These are phyloP conservation scores for Indicator indicator DNA, from an alignment of 2,113 vertebrate species.

Conservation along the genomic window DNA sequence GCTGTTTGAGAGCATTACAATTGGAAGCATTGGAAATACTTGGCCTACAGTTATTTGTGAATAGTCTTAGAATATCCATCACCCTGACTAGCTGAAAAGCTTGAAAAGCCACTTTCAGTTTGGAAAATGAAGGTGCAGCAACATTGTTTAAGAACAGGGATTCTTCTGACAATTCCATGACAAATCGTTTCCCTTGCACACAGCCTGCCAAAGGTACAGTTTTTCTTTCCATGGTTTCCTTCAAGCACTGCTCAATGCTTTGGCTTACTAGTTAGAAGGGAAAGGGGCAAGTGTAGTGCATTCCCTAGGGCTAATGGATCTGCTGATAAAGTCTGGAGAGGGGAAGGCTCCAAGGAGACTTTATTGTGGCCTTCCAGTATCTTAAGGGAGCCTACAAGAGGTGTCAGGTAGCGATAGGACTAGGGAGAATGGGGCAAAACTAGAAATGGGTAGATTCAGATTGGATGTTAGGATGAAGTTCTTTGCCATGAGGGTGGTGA, in stretches of 20 bases:
- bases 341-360: no score
- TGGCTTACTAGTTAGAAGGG: not conserved
- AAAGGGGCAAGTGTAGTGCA: not conserved
- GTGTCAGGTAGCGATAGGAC: no score
- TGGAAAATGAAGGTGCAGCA: not conserved
- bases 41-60: not conserved
- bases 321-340: not conserved
- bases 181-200: not conserved
- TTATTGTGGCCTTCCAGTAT: no score
- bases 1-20: not conserved
- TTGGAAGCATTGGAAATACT: not conserved
- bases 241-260: not conserved
- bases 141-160: not conserved
- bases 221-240: not conserved
- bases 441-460: no score
- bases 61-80: not conserved
- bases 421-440: no score
- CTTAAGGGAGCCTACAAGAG: no score
- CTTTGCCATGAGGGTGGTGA: no score
- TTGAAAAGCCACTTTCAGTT: not conserved
- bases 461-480: no score
- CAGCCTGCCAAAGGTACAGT: not conserved
- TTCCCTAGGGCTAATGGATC: not conserved
- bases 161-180: not conserved
- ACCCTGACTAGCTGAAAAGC: not conserved